A percentile compares a stretch with the other conserved stretches of the same genome.
These are phyloP conservation scores for Tigriopus californicus DNA, from an alignment of 2,888 invertebrate species.

Conservation along the genomic window DNA sequence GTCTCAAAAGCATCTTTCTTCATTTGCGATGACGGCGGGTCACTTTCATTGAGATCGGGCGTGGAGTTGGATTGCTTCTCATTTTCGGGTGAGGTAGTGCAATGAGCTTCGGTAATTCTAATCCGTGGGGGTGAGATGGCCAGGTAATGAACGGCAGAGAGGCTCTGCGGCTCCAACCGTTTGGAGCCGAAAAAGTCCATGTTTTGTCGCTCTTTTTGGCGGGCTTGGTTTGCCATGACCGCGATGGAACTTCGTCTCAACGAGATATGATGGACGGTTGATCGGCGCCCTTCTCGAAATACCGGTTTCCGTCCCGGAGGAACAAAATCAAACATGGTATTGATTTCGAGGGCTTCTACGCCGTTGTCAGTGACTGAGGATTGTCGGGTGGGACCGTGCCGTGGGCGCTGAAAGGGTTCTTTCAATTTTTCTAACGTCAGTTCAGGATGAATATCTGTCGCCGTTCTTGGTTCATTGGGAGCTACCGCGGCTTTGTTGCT, in stretches of 20 bases:
- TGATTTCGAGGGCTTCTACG: background rate
- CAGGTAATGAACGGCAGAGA: constrained; percentile 2
- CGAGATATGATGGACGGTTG: background rate
- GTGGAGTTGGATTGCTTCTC: too few relatives aligned
- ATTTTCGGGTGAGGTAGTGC: too few relatives aligned
- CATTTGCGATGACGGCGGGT: too few relatives aligned
- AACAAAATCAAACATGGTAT: constrained; percentile 7
- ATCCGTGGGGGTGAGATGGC: constrained; percentile 4
- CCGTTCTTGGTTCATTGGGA: background rate
- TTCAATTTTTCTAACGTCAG: background rate
- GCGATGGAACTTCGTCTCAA: background rate
- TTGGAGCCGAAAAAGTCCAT: background rate
- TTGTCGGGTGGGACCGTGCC: background rate
- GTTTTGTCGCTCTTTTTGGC: background rate
- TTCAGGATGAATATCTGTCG: constrained; percentile 7
- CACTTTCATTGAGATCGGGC: too few relatives aligned
- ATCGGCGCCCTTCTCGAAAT: background rate
- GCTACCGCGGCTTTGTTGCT: background rate
- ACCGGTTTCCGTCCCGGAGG: background rate
- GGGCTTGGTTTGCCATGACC: background rate
- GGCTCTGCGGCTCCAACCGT: background rate
- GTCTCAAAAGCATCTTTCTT: too few relatives aligned
- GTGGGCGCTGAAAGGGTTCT: background rate
- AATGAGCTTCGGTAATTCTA: background rate
- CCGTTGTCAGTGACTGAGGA: background rate